A percentile compares a stretch with the other conserved stretches of the same genome.
phyloP scores from a whole-genome alignment of 2,888 invertebrate genomes.

The Acanthococcus lagerstroemiae region DNA sequence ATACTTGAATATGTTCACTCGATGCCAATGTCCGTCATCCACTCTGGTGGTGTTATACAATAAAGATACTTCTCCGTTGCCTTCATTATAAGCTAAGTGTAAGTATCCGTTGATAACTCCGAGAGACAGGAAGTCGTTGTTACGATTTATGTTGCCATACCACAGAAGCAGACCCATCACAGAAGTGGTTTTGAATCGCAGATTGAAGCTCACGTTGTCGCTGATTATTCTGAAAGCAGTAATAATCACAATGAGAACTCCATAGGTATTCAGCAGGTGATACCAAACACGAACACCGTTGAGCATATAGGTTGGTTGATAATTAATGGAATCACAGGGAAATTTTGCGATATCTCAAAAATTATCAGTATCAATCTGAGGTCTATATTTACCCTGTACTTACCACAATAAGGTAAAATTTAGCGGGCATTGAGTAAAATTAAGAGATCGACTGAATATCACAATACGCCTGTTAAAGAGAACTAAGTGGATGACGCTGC shows the following conservation, averaged over 20 bases:
- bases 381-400: too few species aligned
- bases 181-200: conserved; percentile 66
- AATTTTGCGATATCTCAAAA: too few species aligned
- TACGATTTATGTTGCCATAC: conserved; percentile 61
- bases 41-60: conserved; percentile 74
- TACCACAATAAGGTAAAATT: too few species aligned
- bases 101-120: conserved; percentile 71
- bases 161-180: conserved; percentile 69
- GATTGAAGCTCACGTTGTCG: conserved; percentile 76
- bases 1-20: conserved; percentile 62
- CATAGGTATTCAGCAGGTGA: not conserved
- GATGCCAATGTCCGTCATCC: conserved; percentile 82
- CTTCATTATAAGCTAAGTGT: conserved; percentile 68
- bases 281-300: too few species aligned
- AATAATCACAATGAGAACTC: not conserved
- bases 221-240: conserved; percentile 56
- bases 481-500: too few species aligned
- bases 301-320: too few species aligned
- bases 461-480: too few species aligned
- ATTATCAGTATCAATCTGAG: too few species aligned
- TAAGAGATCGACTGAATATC: too few species aligned
- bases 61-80: conserved; percentile 75
- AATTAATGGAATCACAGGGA: too few species aligned
- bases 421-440: too few species aligned
- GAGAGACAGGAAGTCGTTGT: conserved; percentile 70